Evolutionary conservation across 2,797 vertebrate species (phyloP), one percentile per base, ranked within the genome.

Genomic region (Periparus ater): DNA sequence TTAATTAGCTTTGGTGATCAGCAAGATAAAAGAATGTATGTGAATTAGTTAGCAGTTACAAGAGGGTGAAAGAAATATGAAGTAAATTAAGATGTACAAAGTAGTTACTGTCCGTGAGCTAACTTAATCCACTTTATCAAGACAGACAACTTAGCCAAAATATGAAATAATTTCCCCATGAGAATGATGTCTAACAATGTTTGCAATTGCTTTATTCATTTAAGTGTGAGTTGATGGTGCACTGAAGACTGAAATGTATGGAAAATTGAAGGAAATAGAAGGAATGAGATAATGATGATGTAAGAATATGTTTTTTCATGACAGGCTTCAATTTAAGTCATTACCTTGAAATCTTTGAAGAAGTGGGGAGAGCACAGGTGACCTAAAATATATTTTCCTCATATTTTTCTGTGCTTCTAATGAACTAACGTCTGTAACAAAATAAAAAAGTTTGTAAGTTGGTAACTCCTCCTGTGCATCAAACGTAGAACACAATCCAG

Each of bases 1-100:
- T 94, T 98, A 98, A 98, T 98, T 97, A 98, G 96, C 77, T 96
- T 83, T 98, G 94, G 96, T 97, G 94, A 97, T 97, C 96, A 97
- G 93, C 87, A 97, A 97, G 93, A 97, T 94, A 95, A 96, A 96
- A 96, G 91, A 93, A 96, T 67, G 25, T 77, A 93, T 94, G 51
- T 88, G 83, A 97, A 96, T 91, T 96, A 94, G 88, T 91, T 97
- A 84, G 34, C 30, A 85, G 32, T 88, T 94, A 94, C 84, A 95
- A 92, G 60, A 62, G 61, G 32, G 6, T 88, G 75, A 93, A 92
- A 96, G 66, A 95, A 91, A 96, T 94, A 88, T 85, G 62, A 82
- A 47, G 47, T 44, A 86, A 96, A 96, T 91, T 80, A 84, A 95
- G 93, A 92, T 13, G 53, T 79, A 73, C 10, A 32, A 38, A 57